Evolutionary conservation across 2,888 invertebrate species (phyloP).

Genomic region (Drosophila quinaria): DNA sequence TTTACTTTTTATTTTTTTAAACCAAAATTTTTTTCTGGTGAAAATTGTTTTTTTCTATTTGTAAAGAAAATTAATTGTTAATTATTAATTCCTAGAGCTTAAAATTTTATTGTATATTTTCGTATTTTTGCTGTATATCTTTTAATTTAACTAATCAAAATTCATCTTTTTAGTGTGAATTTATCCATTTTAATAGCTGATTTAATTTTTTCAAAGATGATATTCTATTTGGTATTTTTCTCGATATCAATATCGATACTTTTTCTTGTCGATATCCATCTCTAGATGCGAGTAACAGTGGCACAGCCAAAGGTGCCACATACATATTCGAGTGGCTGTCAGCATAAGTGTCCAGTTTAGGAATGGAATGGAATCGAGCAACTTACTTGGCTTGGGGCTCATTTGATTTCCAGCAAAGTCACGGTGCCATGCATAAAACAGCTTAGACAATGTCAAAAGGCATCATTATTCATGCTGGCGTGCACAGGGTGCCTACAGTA

Average conservation of each 20-base stretch:
- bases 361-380: constrained; percentile 28
- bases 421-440: constrained; percentile 77
- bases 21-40: too few relatives aligned
- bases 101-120: too few relatives aligned
- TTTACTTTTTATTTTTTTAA: too few relatives aligned
- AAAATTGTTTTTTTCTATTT: too few relatives aligned
- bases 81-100: too few relatives aligned
- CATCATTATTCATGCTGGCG: constrained; percentile 75
- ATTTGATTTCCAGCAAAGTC: constrained; percentile 73
- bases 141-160: too few relatives aligned
- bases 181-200: too few relatives aligned
- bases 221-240: neutral
- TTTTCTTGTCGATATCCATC: neutral
- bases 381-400: constrained; percentile 32
- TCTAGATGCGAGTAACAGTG: neutral
- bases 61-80: too few relatives aligned
- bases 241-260: neutral
- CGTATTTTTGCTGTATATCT: too few relatives aligned
- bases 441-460: constrained; percentile 80
- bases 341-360: constrained; percentile 45
- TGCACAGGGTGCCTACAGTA: constrained; percentile 12
- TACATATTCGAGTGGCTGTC: constrained; percentile 64
- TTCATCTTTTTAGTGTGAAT: too few relatives aligned
- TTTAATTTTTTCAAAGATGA: neutral
- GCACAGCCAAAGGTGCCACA: constrained; percentile 40